phyloP scores from a whole-genome alignment of 1,140 invertebrate genomes.

The Adelges cooleyi region DNA sequence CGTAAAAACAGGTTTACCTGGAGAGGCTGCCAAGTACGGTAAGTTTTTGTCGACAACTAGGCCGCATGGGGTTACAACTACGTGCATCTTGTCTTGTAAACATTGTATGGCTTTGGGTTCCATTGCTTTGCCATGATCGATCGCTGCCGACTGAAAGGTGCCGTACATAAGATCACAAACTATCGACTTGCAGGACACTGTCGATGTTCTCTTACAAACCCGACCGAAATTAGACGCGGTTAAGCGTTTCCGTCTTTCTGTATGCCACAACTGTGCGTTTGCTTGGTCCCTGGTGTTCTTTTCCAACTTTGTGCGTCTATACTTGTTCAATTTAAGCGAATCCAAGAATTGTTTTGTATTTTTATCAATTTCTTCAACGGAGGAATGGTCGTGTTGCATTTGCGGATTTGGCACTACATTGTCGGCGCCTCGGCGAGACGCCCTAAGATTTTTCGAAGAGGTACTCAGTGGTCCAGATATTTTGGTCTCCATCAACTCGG shows the following conservation, averaged over 20 bases:
- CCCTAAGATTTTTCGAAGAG: too few species aligned
- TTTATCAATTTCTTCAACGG: too few species aligned
- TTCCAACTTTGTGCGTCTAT: too few species aligned
- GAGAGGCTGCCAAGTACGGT: background rate
- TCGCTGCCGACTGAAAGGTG: background rate
- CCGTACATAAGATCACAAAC: background rate
- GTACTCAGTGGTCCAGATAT: too few species aligned
- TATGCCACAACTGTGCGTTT: background rate
- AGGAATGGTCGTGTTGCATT: too few species aligned
- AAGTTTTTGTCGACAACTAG: background rate
- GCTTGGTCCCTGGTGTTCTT: background rate
- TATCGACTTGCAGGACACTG: background rate
- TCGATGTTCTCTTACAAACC: background rate
- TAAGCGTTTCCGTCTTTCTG: background rate
- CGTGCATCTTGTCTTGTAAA: background rate
- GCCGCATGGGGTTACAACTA: background rate
- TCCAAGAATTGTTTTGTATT: too few species aligned
- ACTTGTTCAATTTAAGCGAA: too few species aligned
- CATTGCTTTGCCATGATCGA: background rate
- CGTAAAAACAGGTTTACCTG: background rate
- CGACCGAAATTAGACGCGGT: slow-evolving; percentile 9
- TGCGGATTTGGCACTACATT: too few species aligned
- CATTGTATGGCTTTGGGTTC: background rate
- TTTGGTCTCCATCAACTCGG: too few species aligned
- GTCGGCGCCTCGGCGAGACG: too few species aligned